Evolutionary conservation across 2,797 vertebrate species (phyloP).

Genomic region (Gymnocypris eckloni): DNA sequence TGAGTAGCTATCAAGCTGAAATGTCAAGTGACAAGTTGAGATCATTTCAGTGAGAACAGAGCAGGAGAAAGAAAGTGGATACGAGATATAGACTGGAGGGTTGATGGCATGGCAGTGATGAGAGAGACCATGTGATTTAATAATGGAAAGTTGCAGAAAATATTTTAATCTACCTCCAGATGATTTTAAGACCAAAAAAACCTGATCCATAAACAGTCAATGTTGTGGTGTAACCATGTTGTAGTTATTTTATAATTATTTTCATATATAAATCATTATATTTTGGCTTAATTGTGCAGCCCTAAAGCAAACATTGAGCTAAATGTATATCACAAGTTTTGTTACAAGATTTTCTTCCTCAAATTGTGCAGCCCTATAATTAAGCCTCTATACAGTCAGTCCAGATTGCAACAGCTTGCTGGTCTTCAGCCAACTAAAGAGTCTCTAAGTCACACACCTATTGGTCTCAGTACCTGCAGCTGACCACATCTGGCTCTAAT

Average conservation of each 20-base stretch:
- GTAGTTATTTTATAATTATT: background rate
- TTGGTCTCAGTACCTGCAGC: background rate
- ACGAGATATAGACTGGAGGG: background rate
- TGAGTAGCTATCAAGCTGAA: constrained; percentile 37
- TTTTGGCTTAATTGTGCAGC: background rate
- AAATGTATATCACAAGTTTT: background rate
- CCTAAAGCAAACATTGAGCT: background rate
- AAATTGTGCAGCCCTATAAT: background rate
- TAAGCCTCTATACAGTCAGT: background rate
- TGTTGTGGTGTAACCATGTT: no score
- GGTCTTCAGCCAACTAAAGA: background rate
- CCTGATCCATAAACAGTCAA: background rate
- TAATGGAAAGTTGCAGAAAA: constrained; percentile 11
- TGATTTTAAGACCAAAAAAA: background rate
- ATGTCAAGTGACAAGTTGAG: constrained; percentile 45
- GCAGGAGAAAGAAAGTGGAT: constrained; percentile 7
- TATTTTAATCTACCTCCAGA: background rate
- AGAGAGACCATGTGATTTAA: constrained; percentile 18
- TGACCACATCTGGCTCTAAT: background rate
- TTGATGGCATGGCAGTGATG: background rate
- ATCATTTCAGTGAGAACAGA: constrained; percentile 3
- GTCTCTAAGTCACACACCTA: background rate
- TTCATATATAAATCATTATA: background rate
- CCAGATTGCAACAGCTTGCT: background rate
- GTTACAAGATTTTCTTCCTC: background rate